Conservation (phyloP, 35 echinoderm and acorn worm genomes). For the Hemicentrotus pulcherrimus region DNA sequence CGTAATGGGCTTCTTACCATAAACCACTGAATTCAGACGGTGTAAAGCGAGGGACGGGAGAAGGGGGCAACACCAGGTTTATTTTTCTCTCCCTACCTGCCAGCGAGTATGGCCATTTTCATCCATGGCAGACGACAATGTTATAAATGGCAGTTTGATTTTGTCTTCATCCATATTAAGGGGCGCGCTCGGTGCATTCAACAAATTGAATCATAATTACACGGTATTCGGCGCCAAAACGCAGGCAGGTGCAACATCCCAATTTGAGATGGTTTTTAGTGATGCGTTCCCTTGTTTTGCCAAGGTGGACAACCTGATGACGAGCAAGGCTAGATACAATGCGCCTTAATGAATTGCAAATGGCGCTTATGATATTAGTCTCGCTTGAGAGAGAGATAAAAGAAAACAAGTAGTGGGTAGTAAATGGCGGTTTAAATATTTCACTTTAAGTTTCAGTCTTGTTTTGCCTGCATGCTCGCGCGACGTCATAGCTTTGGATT, state of each 20-base stretch:
- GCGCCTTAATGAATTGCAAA: conserved; percentile 41
- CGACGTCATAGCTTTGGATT: no score
- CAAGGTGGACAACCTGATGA: not conserved
- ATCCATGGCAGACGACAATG: not conserved
- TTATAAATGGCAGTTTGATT: not conserved
- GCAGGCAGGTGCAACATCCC: conserved; percentile 23
- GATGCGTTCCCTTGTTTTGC: not conserved
- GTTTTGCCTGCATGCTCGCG: not conserved
- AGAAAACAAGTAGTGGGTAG: not conserved
- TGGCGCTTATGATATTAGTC: conserved; percentile 28
- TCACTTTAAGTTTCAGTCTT: not conserved
- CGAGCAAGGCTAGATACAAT: not conserved
- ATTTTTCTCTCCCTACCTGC: not conserved
- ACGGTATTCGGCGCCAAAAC: conserved; percentile 23
- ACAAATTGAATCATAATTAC: conserved; percentile 46
- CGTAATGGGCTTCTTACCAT: not conserved
- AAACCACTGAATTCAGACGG: not conserved
- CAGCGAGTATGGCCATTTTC: not conserved
- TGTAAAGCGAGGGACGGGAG: not conserved
- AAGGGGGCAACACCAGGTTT: not conserved
- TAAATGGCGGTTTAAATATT: not conserved
- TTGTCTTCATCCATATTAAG: not conserved
- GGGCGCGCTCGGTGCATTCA: not conserved
- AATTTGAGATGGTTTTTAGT: conserved; percentile 7
- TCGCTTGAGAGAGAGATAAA: conserved; percentile 4